Percentiles rank a stretch among this genome's conserved stretches.
Conservation (phyloP, 1,140 invertebrate genomes). For the Drosophila baimaii region DNA sequence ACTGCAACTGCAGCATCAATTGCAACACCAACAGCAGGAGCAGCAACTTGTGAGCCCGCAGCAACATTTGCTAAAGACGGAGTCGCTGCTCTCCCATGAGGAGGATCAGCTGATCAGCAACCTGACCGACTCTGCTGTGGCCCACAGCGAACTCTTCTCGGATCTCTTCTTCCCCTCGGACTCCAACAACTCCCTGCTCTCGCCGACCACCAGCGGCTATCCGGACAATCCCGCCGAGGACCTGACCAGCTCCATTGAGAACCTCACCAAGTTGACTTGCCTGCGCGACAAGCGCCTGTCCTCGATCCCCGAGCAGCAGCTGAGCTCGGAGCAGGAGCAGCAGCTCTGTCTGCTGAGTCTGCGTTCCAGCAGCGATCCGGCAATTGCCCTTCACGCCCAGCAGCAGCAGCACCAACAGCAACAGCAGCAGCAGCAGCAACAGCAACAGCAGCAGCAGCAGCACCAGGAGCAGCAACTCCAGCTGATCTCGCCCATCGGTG, state of each 20-base stretch:
- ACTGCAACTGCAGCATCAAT: constrained; percentile 54
- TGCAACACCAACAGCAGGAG: constrained; percentile 51
- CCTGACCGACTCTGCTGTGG: constrained; percentile 69
- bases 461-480: constrained; percentile 59
- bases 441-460: constrained; percentile 42
- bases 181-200: constrained; percentile 78
- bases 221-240: constrained; percentile 66
- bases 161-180: constrained; percentile 81
- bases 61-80: constrained; percentile 54
- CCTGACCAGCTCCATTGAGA: constrained; percentile 78
- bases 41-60: constrained; percentile 45
- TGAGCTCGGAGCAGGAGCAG: constrained; percentile 73
- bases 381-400: constrained; percentile 75
- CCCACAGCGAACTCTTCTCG: constrained; percentile 78
- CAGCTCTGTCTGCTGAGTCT: constrained; percentile 72
- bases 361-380: constrained; percentile 82
- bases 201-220: constrained; percentile 66
- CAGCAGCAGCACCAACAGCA: constrained; percentile 60
- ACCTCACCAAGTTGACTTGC: constrained; percentile 81
- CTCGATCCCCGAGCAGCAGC: constrained; percentile 83
- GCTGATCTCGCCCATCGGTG: constrained; percentile 73
- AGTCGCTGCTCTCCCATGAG: constrained; percentile 72
- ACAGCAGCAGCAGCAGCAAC: constrained; percentile 47
- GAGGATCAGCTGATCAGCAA: constrained; percentile 80
- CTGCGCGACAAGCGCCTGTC: constrained; percentile 83